Evolutionary conservation across 2,113 vertebrate species (phyloP), one percentile per base, ranked within the genome.

Genomic region (Anas platyrhynchos): DNA sequence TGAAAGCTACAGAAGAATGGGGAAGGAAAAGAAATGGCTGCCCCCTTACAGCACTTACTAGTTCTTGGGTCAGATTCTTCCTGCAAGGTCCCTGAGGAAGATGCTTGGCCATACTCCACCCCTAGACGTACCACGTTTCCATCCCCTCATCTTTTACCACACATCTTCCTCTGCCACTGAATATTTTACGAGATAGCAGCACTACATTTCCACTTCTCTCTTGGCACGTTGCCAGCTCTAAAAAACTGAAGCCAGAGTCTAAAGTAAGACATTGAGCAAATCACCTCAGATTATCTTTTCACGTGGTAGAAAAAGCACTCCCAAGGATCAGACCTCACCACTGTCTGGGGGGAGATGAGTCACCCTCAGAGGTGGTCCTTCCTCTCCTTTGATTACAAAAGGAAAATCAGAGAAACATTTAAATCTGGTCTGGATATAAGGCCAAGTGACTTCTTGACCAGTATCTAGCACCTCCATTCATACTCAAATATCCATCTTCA

Each of bases 161-260:
- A 23, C 38, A 0, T 41, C 26, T 26, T 31, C 4, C 11, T 16
- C 7, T 7, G 11, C 5, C 68, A 9, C n/a, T 26, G 15, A 16
- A 1, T 26, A 4, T 23, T 32, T 41, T 27, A 36, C 21, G 26
- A 23, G 38, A 1, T 18, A 29, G 9, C 16, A 16, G 65, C 18
- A 4, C 10, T 13, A 4, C 32, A 44, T 26, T 5, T 43, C 26
- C 21, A 7, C 26, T 38, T 67, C 15, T 8, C 34, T 44, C 66
- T 6, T 8, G 4, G 16, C 22, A 43, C 5, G 11, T 1, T 0
- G 0, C 58, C 43, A 26, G 6, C 6, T 8, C 8, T 3, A 55
- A 11, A 16, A 52, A 44, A 58, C 11, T 18, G 1, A 12, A 44
- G 27, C 22, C 2, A 1, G 13, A 26, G 11, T 13, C 26, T 62